Evolutionary conservation across 1,140 invertebrate species (phyloP), one percentile per base, ranked within the genome.

Genomic region (Lordiphosa collinella): DNA sequence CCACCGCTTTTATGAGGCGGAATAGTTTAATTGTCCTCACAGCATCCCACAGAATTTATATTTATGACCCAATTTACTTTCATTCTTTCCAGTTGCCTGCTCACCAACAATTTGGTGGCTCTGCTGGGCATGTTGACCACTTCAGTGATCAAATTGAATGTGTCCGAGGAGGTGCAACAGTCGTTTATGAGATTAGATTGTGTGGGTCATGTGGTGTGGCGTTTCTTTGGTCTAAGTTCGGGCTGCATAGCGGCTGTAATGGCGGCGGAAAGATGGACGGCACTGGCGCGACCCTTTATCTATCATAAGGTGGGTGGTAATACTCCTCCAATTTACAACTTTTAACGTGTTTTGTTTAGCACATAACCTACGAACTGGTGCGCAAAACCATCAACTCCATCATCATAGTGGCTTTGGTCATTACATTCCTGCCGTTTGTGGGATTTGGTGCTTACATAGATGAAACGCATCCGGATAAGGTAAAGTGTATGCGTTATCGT

Each of bases 231-330:
- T 5, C 90, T 97, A 1, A 95, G 95, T 50, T 96, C 95, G 13
- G 95, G 95, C 4, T 95, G 94, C 88, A 95, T 97, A 36, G 94
- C 95, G 10, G 92, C 95, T 70, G 94, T 96, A 4, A 96, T 97
- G 95, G 95, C 95, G 1, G 91, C 93, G 11, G 95, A 97, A 88
- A 90, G 95, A 53, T 97, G 94, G 92, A 90, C 96, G 59, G 95
- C 95, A 2, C 91, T 97, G 44, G 95, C 95, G 0, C 92, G 93
- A 62, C 95, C 95, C n/a, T 97, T 97, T 84, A 91, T 95, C 51
- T 97, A 96, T 89, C 95, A 96, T 89, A 95, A 95, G 93, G 95
- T 96, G 89, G 89, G 38, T 13, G n/a, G 6, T 7, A 7, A 25
- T n/a, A n/a, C n/a, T n/a, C n/a, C n/a, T n/a, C n/a, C n/a, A n/a